Evolutionary conservation across 2,797 vertebrate genomes (phyloP).

Genomic region (Typhlichthys subterraneus): DNA sequence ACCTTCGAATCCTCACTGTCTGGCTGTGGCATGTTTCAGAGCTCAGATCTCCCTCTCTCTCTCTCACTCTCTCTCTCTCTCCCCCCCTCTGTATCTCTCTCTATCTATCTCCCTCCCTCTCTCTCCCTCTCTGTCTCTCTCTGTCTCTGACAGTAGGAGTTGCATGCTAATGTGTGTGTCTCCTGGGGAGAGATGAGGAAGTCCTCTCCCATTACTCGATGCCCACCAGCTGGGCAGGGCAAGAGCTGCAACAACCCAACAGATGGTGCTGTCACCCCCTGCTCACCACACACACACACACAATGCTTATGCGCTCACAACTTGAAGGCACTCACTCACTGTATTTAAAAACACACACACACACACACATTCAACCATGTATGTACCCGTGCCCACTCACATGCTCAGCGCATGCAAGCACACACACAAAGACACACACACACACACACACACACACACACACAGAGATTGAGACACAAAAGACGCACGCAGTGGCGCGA

Average conservation of each 20-base stretch:
- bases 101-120: conserved; percentile 6
- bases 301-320: background rate
- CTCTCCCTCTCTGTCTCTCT: conserved; percentile 50
- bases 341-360: background rate
- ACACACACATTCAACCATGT: background rate
- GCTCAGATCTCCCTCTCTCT: background rate
- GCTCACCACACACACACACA: conserved; percentile 40
- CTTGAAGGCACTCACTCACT: no score
- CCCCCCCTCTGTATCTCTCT: conserved; percentile 9
- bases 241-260: conserved; percentile 82
- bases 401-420: background rate
- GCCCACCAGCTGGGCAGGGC: conserved; percentile 83
- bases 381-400: background rate
- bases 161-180: conserved; percentile 77
- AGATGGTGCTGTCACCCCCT: conserved; percentile 84
- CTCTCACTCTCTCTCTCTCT: conserved; percentile 2
- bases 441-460: background rate
- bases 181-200: conserved; percentile 78
- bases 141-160: conserved; percentile 74
- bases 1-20: conserved; percentile 50
- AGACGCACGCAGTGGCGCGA: conserved; percentile 39
- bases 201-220: conserved; percentile 81
- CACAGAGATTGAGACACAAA: background rate
- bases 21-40: conserved; percentile 6
- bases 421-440: background rate